Evolutionary conservation across 2,797 vertebrate species (phyloP).

Genomic region (Centroberyx gerrardi): DNA sequence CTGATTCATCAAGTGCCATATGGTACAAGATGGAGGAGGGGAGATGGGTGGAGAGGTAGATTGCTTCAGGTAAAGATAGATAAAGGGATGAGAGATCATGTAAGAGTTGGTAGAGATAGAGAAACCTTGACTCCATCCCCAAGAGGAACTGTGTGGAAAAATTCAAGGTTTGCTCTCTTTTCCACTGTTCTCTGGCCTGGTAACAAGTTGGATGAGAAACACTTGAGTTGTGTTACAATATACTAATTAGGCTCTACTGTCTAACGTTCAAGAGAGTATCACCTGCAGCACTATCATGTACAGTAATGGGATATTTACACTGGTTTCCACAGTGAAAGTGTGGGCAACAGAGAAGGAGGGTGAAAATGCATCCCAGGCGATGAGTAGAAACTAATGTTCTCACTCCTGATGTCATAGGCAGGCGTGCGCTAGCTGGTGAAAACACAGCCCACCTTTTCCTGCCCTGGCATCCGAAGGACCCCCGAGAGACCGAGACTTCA

Average conservation of each 20-base stretch:
- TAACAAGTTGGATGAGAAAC: conserved; percentile 7
- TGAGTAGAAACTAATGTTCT: conserved; percentile 54
- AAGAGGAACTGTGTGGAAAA: background rate
- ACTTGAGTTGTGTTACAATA: too few relatives aligned
- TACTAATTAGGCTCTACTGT: too few relatives aligned
- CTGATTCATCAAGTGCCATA: too few relatives aligned
- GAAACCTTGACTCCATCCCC: too few relatives aligned
- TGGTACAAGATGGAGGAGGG: too few relatives aligned
- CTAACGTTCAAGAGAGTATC: too few relatives aligned
- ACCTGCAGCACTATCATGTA: too few relatives aligned
- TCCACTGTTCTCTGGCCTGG: background rate
- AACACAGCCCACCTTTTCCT: conserved; percentile 62
- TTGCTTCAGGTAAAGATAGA: too few relatives aligned
- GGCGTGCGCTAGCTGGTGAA: conserved; percentile 20
- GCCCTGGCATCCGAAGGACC: conserved; percentile 33
- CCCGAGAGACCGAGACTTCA: conserved; percentile 58
- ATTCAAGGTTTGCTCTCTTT: background rate
- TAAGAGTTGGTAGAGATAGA: too few relatives aligned
- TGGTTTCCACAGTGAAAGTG: conserved; percentile 3
- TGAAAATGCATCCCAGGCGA: conserved; percentile 44
- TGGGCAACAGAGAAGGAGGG: conserved; percentile 7
- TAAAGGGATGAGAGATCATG: too few relatives aligned
- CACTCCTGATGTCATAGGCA: conserved; percentile 59
- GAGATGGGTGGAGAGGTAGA: too few relatives aligned
- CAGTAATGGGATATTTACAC: conserved; percentile 22